These are phyloP conservation scores for Diarsia dahlii DNA, from an alignment of 2,888 invertebrate genomes.

Conservation along the genomic window DNA sequence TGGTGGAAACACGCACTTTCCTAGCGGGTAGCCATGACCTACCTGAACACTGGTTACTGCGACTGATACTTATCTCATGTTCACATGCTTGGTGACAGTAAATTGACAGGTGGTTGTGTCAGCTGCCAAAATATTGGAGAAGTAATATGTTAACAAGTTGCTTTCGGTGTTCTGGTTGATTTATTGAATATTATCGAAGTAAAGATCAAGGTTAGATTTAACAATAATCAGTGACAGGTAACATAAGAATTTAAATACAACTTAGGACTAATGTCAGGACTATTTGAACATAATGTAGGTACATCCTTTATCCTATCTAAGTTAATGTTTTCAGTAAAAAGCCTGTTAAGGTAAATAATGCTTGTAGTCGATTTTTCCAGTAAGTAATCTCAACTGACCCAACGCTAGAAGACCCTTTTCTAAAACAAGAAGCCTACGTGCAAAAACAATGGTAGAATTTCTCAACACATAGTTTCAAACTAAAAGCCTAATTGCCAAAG, in stretches of 20 bases:
- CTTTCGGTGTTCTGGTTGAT: slow-evolving; percentile 1
- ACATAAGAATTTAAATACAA: background rate
- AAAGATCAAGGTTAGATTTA: background rate
- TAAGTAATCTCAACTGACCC: background rate
- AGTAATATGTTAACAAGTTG: background rate
- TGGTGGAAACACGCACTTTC: slow-evolving; percentile 57
- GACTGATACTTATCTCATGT: slow-evolving; percentile 30
- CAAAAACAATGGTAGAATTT: slow-evolving; percentile 5
- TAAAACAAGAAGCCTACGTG: slow-evolving; percentile 19
- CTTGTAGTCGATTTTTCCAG: no score
- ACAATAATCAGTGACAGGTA: no score
- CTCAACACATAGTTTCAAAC: slow-evolving; percentile 13
- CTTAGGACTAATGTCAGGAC: background rate
- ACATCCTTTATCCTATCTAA: background rate
- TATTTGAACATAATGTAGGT: no score
- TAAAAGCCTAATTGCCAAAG: slow-evolving; percentile 31
- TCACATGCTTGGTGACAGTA: slow-evolving; percentile 9
- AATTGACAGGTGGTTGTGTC: slow-evolving; percentile 16
- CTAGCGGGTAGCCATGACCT: slow-evolving; percentile 57
- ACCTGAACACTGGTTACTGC: slow-evolving; percentile 40
- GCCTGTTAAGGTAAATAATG: no score
- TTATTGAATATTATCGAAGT: no score
- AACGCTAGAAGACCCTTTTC: background rate
- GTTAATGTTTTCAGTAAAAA: background rate
- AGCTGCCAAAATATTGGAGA: slow-evolving; percentile 14